Percentiles rank a stretch among this genome's conserved stretches.
Conservation (phyloP, 2,797 vertebrate genomes). For the Cynopterus sphinx region DNA sequence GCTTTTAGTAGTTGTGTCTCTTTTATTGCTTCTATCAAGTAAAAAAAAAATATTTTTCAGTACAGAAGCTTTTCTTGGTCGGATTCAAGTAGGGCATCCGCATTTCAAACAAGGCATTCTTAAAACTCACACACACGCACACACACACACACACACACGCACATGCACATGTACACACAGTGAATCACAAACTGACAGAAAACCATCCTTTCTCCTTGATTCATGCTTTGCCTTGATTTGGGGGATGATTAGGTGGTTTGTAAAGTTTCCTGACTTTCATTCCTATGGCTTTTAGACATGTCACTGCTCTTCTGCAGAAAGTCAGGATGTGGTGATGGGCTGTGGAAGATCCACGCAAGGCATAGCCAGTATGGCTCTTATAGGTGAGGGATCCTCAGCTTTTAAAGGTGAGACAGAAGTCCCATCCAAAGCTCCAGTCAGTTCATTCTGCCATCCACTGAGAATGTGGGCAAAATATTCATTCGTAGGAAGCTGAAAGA, state of each 20-base stretch:
- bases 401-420: not conserved
- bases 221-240: not conserved
- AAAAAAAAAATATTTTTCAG: not conserved
- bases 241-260: not conserved
- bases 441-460: not conserved
- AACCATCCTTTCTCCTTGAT: not conserved
- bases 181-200: not conserved
- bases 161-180: not conserved
- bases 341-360: too few relatives aligned
- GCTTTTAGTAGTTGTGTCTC: not conserved
- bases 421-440: not conserved
- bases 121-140: not conserved
- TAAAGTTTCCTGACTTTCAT: not conserved
- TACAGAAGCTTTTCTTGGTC: not conserved
- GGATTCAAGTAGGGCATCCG: not conserved
- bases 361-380: not conserved
- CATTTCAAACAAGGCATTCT: not conserved
- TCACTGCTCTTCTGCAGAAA: not conserved
- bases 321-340: not conserved
- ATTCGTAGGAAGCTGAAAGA: not conserved
- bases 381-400: not conserved
- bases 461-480: not conserved
- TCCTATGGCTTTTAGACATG: not conserved
- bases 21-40: not conserved
- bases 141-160: too few relatives aligned